Percentiles rank a stretch among this genome's conserved stretches.
These are phyloP conservation scores for Monomorium pharaonis DNA, from an alignment of 1,140 invertebrate genomes.

Conservation along the genomic window DNA sequence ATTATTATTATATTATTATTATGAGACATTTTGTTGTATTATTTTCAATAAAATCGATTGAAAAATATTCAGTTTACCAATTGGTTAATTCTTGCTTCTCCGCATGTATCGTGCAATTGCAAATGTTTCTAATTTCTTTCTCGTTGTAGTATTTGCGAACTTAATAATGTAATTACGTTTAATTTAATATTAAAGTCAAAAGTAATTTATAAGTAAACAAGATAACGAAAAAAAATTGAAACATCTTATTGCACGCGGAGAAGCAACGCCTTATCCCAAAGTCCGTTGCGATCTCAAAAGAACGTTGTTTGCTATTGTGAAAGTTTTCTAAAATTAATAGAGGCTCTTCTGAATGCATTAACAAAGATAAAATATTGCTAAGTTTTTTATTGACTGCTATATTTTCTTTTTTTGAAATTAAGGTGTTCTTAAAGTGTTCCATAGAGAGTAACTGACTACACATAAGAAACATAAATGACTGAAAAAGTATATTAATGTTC, in stretches of 20 bases:
- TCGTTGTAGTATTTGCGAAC: not conserved
- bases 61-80: slow-evolving; percentile 80
- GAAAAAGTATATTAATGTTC: not conserved
- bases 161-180: not conserved
- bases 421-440: not conserved
- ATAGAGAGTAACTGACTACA: not conserved
- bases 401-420: not conserved
- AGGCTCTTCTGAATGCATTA: not conserved
- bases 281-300: slow-evolving; percentile 31
- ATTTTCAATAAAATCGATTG: slow-evolving; percentile 86
- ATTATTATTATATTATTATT: slow-evolving; percentile 81
- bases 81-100: slow-evolving; percentile 65
- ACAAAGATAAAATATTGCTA: not conserved
- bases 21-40: slow-evolving; percentile 86
- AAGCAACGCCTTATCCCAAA: slow-evolving; percentile 32
- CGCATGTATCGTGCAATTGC: slow-evolving; percentile 15
- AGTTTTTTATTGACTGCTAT: not conserved
- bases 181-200: slow-evolving; percentile 7
- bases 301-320: slow-evolving; percentile 2
- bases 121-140: slow-evolving; percentile 53
- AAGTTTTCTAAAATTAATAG: slow-evolving; percentile 12
- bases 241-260: slow-evolving; percentile 31
- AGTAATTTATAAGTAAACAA: not conserved
- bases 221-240: slow-evolving; percentile 47
- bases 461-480: not conserved